These are phyloP conservation scores for Sceloporus tristichus DNA, from an alignment of 2,113 vertebrate genomes.

Conservation along the genomic window DNA sequence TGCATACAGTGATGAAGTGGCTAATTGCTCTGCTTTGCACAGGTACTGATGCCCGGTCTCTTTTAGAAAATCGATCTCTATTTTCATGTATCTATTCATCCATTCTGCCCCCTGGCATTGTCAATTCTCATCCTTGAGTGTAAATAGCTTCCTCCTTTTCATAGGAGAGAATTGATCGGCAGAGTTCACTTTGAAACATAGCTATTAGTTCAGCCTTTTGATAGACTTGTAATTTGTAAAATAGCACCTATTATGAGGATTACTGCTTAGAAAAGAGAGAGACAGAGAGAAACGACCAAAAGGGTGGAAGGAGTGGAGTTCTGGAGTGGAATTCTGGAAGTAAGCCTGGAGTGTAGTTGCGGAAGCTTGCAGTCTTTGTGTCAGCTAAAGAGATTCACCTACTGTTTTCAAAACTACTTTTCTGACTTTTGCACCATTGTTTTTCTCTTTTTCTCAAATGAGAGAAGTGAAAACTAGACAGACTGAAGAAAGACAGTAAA, in stretches of 20 bases:
- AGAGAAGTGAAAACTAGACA: not conserved
- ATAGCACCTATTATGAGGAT: constrained; percentile 50
- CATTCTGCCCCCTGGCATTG: not conserved
- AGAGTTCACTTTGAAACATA: constrained; percentile 32
- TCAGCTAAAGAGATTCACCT: not conserved
- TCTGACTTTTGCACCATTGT: not conserved
- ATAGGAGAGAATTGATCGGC: constrained; percentile 25
- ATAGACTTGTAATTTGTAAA: constrained; percentile 63
- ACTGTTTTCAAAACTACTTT: not conserved
- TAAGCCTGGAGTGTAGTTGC: not conserved
- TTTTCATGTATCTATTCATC: constrained; percentile 19
- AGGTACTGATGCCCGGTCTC: not conserved
- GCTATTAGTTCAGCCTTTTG: constrained; percentile 39
- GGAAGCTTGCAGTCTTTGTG: constrained; percentile 3
- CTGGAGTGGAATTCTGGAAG: not conserved
- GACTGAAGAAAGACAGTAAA: too few relatives aligned
- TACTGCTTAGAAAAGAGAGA: not conserved
- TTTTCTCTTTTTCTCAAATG: not conserved
- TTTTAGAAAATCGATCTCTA: constrained; percentile 22
- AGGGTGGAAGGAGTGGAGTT: not conserved
- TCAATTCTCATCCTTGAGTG: constrained; percentile 15
- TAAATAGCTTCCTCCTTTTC: constrained; percentile 34
- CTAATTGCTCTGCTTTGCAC: not conserved
- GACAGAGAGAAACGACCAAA: not conserved
- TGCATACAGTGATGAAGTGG: not conserved